Evolutionary conservation across 2,888 invertebrate species (phyloP), one percentile per base, ranked within the genome.

Genomic region (Drosophila paracracens): DNA sequence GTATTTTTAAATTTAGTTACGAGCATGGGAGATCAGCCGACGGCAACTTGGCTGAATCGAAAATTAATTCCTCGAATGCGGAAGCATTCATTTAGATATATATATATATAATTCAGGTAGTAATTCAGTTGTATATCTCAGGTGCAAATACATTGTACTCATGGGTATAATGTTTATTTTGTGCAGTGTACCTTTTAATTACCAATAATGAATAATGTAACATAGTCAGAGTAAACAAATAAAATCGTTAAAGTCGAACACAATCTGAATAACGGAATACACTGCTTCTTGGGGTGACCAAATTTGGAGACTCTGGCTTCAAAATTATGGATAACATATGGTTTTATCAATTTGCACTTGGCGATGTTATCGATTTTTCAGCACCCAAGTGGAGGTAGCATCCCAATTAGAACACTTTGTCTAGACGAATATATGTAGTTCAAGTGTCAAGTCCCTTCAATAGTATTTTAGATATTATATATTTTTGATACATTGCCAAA

Each of bases 31-130:
- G 65, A 70, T 63, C 56, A 40, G 46, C 46, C 60, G 52, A 36
- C 40, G 66, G 31, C 38, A 29, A 40, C 48, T 36, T 58, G 31
- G 38, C 53, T 25, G 56, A 46, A 61, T 71, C 64, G 72, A 38
- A 65, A 51, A 60, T 70, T 69, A 81, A 75, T 78, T 69, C 79
- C 75, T 71, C 70, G 62, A 60, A 40, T 48, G 69, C 75, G 84
- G 84, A 82, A 79, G 79, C 71, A 79, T 59, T 59, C 10, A 50
- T 48, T 51, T 18, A 27, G 31, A 40, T 25, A 25, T 50, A 16
- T 10, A 16, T 7, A 46, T 46, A 52, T 16, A 10, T 33, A 33
- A 27, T 27, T 4, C 10, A 31, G 21, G 8, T 21, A 4, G 21
- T 21, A 40, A 11, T 27, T 38, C 4, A 40, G 50, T 16, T 56